phyloP scores from a whole-genome alignment of 2,113 vertebrate genomes.

The Nyctereutes procyonoides region DNA sequence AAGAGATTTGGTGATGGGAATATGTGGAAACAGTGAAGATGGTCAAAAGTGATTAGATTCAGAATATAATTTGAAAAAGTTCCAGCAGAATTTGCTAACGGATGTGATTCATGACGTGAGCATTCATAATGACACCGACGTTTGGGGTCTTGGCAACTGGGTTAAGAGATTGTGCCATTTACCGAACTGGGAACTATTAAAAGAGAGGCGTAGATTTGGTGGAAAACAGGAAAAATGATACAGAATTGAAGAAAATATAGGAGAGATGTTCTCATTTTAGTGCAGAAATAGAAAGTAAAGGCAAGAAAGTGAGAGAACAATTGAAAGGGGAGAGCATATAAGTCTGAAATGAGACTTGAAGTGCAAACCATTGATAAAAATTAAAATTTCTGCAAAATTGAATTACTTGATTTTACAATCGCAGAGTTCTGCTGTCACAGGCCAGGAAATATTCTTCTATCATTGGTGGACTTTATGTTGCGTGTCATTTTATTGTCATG shows the following conservation, averaged over 20 bases:
- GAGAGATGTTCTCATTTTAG: not conserved
- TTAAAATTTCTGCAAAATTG: slow-evolving; percentile 70
- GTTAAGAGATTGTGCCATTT: not conserved
- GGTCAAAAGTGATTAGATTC: not conserved
- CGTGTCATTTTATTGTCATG: slow-evolving; percentile 57
- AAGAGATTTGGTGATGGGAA: not conserved
- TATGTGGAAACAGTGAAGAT: not conserved
- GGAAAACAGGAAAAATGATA: not conserved
- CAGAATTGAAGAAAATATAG: not conserved
- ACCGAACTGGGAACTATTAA: not conserved
- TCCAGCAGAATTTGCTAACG: not conserved
- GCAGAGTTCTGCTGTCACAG: slow-evolving; percentile 62
- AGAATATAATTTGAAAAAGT: not conserved
- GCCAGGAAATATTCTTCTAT: slow-evolving; percentile 57
- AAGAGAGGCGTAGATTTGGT: not conserved
- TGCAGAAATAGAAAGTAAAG: slow-evolving; percentile 54
- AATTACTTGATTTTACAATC: slow-evolving; percentile 71
- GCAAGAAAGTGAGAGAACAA: not conserved
- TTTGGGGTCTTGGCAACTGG: not conserved
- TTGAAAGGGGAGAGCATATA: slow-evolving; percentile 17
- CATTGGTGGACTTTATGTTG: slow-evolving; percentile 35
- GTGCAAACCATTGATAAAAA: slow-evolving; percentile 6
- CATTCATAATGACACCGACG: not conserved
- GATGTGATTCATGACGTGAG: not conserved
- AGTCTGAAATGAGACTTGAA: slow-evolving; percentile 33